Evolutionary conservation across 2,888 invertebrate species (phyloP).

Genomic region (Trissolcus brochymenae): DNA sequence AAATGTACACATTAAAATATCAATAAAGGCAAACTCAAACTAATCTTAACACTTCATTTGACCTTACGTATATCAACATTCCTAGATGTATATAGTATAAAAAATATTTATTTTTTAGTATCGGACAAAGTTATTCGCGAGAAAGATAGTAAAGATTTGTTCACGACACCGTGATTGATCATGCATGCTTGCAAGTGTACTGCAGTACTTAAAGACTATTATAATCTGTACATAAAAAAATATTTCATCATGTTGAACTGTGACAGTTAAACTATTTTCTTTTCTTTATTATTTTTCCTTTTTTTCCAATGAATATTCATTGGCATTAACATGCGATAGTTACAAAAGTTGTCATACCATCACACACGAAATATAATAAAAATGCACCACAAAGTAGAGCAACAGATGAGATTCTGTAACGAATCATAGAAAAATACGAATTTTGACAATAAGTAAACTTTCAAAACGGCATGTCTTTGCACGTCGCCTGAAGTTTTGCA

Average conservation of each 20-base stretch:
- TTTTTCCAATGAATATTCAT: conserved; percentile 38
- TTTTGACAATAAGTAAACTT: neutral
- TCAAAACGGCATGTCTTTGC: too few relatives aligned
- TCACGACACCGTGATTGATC: conserved; percentile 1
- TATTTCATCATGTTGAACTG: conserved; percentile 38
- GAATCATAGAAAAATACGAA: conserved; percentile 1
- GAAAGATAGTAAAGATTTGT: conserved; percentile 5
- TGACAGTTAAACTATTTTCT: conserved; percentile 36
- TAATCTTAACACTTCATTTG: neutral
- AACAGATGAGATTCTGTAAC: conserved; percentile 5
- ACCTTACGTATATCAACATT: neutral
- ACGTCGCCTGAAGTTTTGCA: too few relatives aligned
- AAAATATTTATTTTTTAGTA: conserved; percentile 19
- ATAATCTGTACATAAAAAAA: conserved; percentile 45
- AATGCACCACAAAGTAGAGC: conserved; percentile 15
- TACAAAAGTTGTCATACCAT: conserved; percentile 18
- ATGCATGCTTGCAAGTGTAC: conserved; percentile 4
- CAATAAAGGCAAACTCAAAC: conserved; percentile 11
- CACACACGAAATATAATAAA: conserved; percentile 26
- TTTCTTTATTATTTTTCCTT: too few relatives aligned
- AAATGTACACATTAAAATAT: conserved; percentile 11
- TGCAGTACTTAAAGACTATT: conserved; percentile 21
- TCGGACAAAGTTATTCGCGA: conserved; percentile 12
- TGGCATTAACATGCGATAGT: conserved; percentile 20
- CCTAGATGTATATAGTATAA: conserved; percentile 27